phyloP scores from a whole-genome alignment of 2,888 invertebrate species.

The Hirtodrosophila confusa region DNA sequence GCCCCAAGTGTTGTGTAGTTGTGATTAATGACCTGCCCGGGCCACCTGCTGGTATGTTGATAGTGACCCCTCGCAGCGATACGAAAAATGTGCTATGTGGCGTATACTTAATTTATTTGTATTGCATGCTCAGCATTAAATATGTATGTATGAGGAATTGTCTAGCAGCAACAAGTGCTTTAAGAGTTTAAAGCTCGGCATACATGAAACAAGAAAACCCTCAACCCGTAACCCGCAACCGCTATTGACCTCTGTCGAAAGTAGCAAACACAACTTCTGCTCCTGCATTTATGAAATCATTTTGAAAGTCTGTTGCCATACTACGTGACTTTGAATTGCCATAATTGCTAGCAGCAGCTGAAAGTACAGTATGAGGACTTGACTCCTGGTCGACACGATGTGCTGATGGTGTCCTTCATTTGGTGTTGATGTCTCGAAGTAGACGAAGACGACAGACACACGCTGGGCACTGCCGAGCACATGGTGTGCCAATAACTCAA shows the following conservation, averaged over 20 bases:
- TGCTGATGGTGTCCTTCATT: conserved; percentile 61
- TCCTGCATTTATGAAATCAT: conserved; percentile 68
- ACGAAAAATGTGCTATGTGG: conserved; percentile 29
- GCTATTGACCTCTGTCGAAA: conserved; percentile 37
- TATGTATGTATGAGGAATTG: conserved; percentile 1
- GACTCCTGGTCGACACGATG: conserved; percentile 35
- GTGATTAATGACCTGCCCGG: conserved; percentile 58
- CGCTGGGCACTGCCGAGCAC: conserved; percentile 24
- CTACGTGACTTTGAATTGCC: conserved; percentile 68
- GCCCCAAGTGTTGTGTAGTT: conserved; percentile 15
- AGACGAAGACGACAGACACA: conserved; percentile 6
- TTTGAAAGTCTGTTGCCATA: conserved; percentile 62
- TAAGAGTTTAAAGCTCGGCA: conserved; percentile 11
- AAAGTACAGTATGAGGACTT: conserved; percentile 1
- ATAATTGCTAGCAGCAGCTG: conserved; percentile 62
- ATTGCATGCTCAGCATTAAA: conserved; percentile 20
- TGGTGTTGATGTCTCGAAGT: conserved; percentile 55
- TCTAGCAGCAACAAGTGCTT: conserved; percentile 51
- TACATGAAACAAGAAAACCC: background rate
- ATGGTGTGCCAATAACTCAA: conserved; percentile 42
- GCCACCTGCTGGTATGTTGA: conserved; percentile 22
- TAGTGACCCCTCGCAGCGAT: conserved; percentile 9
- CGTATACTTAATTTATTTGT: conserved; percentile 54
- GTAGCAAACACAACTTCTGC: conserved; percentile 12
- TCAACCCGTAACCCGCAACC: background rate